Evolutionary conservation across 2,888 invertebrate genomes (phyloP).

Genomic region (Linnaemya vulpina): DNA sequence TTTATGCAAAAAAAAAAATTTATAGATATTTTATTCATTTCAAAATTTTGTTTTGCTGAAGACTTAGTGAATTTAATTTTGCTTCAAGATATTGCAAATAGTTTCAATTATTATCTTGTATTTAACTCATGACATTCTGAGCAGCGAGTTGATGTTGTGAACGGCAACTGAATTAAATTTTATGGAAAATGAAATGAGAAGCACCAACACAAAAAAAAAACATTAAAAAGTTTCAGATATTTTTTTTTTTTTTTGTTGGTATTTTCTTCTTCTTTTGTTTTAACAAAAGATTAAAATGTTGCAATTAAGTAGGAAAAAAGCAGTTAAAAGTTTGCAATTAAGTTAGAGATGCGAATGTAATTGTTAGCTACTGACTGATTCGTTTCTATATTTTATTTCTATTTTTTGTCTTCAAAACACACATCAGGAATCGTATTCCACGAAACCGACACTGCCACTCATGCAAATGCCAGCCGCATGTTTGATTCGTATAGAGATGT

Average conservation of each 20-base stretch:
- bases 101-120: slow-evolving; percentile 8
- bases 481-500: neutral
- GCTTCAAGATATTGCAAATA: slow-evolving; percentile 21
- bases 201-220: neutral
- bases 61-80: slow-evolving; percentile 29
- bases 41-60: neutral
- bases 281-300: slow-evolving; percentile 39
- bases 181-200: neutral
- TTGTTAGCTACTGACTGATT: neutral
- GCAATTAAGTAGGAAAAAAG: slow-evolving; percentile 28
- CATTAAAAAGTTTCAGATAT: neutral
- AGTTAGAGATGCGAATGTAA: slow-evolving; percentile 19
- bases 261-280: neutral
- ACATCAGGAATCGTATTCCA: neutral
- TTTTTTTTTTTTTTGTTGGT: neutral
- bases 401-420: neutral
- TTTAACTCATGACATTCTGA: neutral
- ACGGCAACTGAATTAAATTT: slow-evolving; percentile 22
- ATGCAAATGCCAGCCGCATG: neutral
- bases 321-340: slow-evolving; percentile 12
- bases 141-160: neutral
- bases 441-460: too few relatives aligned
- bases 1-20: neutral
- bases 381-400: neutral
- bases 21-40: neutral